Base-by-base conservation (phyloP, 1,140 invertebrate genomes). In the Bombus breviceps region DNA sequence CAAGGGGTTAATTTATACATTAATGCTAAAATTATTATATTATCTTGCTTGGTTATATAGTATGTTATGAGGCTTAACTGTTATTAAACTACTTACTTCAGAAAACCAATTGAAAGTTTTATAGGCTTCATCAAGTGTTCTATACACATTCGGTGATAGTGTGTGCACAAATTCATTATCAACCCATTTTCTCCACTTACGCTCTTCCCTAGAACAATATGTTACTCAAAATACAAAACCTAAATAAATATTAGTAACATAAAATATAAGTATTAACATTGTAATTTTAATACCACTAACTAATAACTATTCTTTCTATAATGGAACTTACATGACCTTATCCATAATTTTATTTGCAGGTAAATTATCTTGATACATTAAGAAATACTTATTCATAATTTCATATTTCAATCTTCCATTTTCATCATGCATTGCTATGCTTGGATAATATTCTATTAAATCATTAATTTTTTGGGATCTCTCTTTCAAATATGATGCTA, bases 71-170 rank as follows among this genome's bases (percentile, higher is more conserved):
- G 22, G n/a, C 10, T 57, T 69, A 39, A 53, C 15, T 76, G 1
- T 73, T 68, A 34, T 15, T 32, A 57, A 43, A 22, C 66, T 79
- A 88, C 89, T 94, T 91, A 96, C 96, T 89, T 98, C 94, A 22
- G 98, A 98, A 95, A 99, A 99, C 97, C 98, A 98, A 86, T 97
- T 96, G 93, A 99, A 99, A 0, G 98, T 97, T 93, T 98, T 96
- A 34, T 98, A 93, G 1, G 99, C 96, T 96, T 99, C 99, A 9
- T 94, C 93, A 9, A 96, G 94, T 0, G 98, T 98, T 82, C 98
- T 96, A 92, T 99, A 99, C 75, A 99, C 98, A 95, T 99, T 99
- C 22, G 99, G 99, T 8, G 99, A 99, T 68, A 99, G 95, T 1
- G 97, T 97, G 93, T 99, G 99, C 2, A 99, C 98, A 18, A 99